A percentile compares a stretch with the other conserved stretches of the same genome.
These are phyloP conservation scores for Anthonomus grandis DNA, from an alignment of 1,140 invertebrate genomes.

Conservation along the genomic window DNA sequence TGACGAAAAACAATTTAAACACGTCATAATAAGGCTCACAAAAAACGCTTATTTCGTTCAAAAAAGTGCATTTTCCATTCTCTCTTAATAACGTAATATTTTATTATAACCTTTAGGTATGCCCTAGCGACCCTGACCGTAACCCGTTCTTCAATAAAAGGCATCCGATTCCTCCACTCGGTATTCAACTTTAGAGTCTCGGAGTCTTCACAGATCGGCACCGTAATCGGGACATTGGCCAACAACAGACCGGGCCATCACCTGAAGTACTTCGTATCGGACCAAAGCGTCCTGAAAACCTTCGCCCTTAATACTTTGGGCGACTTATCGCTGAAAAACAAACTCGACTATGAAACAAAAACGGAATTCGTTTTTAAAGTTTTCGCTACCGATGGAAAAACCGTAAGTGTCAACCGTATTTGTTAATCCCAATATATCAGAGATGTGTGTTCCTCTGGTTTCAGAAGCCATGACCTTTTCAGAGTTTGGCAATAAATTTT, in stretches of 20 bases:
- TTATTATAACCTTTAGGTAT: slow-evolving; percentile 13
- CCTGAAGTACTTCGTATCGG: slow-evolving; percentile 62
- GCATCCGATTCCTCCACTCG: slow-evolving; percentile 65
- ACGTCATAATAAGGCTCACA: too few species aligned
- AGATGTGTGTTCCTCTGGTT: too few species aligned
- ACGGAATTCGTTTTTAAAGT: slow-evolving; percentile 73
- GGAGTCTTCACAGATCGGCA: slow-evolving; percentile 71
- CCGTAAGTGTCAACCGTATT: slow-evolving; percentile 58
- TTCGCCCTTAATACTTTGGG: slow-evolving; percentile 75
- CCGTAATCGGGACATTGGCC: slow-evolving; percentile 61
- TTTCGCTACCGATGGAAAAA: slow-evolving; percentile 77
- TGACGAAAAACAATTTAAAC: too few species aligned
- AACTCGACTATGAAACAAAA: slow-evolving; percentile 77
- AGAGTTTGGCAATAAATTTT: too few species aligned
- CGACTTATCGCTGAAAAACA: slow-evolving; percentile 71
- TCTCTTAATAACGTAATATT: too few species aligned
- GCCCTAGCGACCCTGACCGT: slow-evolving; percentile 29
- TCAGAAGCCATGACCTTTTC: too few species aligned
- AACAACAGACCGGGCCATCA: slow-evolving; percentile 61
- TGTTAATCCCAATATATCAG: too few species aligned
- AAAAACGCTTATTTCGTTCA: too few species aligned
- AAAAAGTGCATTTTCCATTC: too few species aligned
- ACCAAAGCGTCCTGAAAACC: slow-evolving; percentile 60
- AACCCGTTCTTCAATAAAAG: slow-evolving; percentile 24
- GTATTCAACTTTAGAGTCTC: slow-evolving; percentile 68